Evolutionary conservation across 2,113 vertebrate genomes (phyloP).

Genomic region (Taurulus bubalis): DNA sequence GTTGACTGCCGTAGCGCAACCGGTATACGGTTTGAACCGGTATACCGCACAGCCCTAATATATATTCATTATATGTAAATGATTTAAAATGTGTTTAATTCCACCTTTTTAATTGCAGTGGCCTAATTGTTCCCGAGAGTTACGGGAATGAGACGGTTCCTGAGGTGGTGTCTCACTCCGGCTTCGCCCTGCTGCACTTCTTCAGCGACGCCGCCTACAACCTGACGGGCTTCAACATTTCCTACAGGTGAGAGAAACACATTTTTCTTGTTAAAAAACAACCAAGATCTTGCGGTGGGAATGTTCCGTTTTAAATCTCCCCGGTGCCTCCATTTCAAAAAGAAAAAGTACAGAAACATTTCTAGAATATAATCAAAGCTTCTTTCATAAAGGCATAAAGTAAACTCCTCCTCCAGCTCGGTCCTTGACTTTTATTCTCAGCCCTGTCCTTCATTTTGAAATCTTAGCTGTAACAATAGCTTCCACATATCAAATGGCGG

Average conservation of each 20-base stretch:
- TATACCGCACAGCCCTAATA: too few relatives aligned
- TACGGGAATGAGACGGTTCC: constrained; percentile 94
- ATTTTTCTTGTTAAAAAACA: background rate
- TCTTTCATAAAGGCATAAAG: background rate
- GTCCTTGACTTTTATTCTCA: too few relatives aligned
- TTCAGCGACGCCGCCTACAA: constrained; percentile 99
- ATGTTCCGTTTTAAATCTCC: background rate
- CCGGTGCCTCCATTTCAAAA: background rate
- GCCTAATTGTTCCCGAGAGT: constrained; percentile 94
- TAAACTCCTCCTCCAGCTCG: background rate
- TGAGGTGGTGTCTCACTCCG: constrained; percentile 92
- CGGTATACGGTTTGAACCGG: too few relatives aligned
- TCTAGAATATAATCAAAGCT: background rate
- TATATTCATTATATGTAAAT: background rate
- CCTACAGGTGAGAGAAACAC: constrained; percentile 83
- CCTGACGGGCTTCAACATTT: constrained; percentile 98
- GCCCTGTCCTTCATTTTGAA: background rate
- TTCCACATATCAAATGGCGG: background rate
- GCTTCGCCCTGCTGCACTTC: constrained; percentile 94
- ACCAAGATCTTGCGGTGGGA: background rate
- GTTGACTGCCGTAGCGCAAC: too few relatives aligned
- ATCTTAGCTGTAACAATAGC: background rate
- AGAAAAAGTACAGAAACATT: background rate
- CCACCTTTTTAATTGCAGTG: constrained; percentile 79
- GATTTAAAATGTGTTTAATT: background rate